A percentile compares a stretch with the other conserved stretches of the same genome.
Conservation (phyloP, 2,797 vertebrate species). For the Varecia variegata region DNA sequence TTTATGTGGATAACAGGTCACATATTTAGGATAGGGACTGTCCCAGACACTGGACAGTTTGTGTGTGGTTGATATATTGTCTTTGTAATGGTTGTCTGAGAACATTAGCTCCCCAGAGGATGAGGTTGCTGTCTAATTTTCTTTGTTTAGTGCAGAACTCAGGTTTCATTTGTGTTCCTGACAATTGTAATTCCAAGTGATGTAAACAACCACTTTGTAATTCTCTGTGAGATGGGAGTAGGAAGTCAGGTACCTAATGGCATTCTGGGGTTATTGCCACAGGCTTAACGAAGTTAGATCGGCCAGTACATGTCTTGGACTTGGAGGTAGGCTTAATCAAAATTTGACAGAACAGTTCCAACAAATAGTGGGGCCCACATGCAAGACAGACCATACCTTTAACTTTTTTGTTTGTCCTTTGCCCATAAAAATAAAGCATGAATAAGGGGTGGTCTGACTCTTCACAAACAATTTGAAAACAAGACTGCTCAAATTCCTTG, state of each 20-base stretch:
- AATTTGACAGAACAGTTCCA: neutral
- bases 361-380: neutral
- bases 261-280: neutral
- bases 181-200: neutral
- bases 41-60: neutral
- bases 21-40: neutral
- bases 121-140: neutral
- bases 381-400: neutral
- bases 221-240: neutral
- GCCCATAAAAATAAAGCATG: neutral
- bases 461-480: constrained; percentile 24
- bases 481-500: neutral
- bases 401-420: neutral
- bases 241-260: neutral
- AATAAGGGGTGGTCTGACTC: neutral
- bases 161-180: neutral
- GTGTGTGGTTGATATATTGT: neutral
- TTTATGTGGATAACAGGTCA: neutral
- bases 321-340: neutral
- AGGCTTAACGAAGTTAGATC: neutral
- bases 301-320: neutral
- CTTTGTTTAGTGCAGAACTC: neutral
- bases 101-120: neutral
- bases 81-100: neutral
- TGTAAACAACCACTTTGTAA: neutral